Evolutionary conservation across 2,797 vertebrate genomes (phyloP).

Genomic region (Sebastes glaucus): DNA sequence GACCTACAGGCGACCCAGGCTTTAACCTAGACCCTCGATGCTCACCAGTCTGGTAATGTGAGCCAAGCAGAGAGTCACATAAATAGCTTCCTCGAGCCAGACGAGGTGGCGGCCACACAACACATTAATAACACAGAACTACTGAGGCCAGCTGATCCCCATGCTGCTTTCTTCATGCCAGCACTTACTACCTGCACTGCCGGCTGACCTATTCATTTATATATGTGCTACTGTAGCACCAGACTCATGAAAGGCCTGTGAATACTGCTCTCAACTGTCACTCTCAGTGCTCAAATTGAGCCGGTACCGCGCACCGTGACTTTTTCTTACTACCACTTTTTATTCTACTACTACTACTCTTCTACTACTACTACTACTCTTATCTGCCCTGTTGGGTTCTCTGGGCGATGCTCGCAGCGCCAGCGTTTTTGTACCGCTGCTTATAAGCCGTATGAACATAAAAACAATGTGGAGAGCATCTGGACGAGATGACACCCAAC

Average conservation of each 20-base stretch:
- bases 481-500: too few relatives aligned
- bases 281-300: neutral
- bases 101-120: constrained; percentile 55
- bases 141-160: constrained; percentile 32
- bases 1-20: constrained; percentile 15
- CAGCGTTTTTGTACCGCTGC: too few relatives aligned
- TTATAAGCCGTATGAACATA: too few relatives aligned
- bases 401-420: too few relatives aligned
- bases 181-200: neutral
- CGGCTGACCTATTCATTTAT: neutral
- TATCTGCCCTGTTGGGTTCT: too few relatives aligned
- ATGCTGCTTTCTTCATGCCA: neutral
- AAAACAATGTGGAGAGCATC: too few relatives aligned
- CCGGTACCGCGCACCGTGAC: too few relatives aligned
- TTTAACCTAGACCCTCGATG: constrained; percentile 48
- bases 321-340: too few relatives aligned
- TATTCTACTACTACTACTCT: too few relatives aligned
- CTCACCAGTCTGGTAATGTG: constrained; percentile 54
- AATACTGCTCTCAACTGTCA: neutral
- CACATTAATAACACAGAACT: constrained; percentile 68
- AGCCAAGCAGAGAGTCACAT: constrained; percentile 57
- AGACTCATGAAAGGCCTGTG: neutral
- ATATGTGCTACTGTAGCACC: neutral
- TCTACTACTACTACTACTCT: too few relatives aligned
- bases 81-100: constrained; percentile 71